Evolutionary conservation across 2,113 vertebrate species (phyloP).

Genomic region (Aramus guarauna): DNA sequence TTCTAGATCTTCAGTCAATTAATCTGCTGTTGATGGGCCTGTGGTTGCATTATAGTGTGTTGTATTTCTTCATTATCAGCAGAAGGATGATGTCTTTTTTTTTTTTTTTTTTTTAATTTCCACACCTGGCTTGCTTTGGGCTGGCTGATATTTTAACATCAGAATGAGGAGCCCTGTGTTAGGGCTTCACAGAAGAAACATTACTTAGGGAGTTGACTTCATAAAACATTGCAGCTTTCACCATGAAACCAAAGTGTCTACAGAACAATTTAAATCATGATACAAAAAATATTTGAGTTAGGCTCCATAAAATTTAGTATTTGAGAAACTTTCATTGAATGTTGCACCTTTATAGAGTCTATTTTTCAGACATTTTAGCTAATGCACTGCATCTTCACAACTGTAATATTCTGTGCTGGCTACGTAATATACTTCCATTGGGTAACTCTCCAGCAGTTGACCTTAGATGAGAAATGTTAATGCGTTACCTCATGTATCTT

Average conservation of each 20-base stretch:
- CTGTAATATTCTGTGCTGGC: neutral
- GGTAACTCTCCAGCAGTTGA: neutral
- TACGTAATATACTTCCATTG: neutral
- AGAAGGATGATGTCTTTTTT: neutral
- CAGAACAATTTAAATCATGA: neutral
- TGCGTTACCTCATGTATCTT: neutral
- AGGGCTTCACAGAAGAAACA: neutral
- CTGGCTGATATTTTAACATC: neutral
- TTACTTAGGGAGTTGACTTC: neutral
- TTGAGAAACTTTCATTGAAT: neutral
- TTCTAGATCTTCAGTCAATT: neutral
- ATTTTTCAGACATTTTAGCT: neutral
- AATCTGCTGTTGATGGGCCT: neutral
- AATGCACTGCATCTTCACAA: neutral
- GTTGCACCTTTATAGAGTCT: neutral
- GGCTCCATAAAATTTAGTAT: neutral
- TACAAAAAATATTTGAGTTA: neutral
- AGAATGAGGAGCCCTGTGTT: neutral
- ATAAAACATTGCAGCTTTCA: neutral
- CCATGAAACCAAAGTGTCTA: neutral
- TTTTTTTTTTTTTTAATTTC: neutral
- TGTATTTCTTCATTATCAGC: neutral
- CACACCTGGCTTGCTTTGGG: neutral
- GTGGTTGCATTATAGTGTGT: neutral
- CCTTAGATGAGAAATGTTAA: neutral